Base-by-base conservation (phyloP, 2,888 invertebrate genomes). In the Acrobeloides nanus region DNA sequence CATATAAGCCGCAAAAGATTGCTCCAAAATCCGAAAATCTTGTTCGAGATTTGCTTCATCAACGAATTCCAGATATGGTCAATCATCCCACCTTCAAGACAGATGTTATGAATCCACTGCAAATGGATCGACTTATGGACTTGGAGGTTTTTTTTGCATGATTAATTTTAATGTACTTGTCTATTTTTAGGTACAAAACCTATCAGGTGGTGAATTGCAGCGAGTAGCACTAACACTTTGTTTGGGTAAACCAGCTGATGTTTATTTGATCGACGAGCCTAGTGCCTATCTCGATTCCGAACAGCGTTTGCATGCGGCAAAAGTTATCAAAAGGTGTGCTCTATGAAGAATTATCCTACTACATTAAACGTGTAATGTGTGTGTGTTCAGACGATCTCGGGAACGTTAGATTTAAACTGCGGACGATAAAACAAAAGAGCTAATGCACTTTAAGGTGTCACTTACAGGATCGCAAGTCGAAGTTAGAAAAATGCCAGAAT, bases 241-340 rank as follows among this genome's bases (percentile, higher is more conserved):
- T 73, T 81, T 97, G 18, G 97, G 97, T 38, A 95, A 93, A 76
- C 95, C 95, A 18, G 97, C 97, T 0, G 93, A 95, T 77, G 95
- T 97, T 3, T 97, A 97, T 77, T 83, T 97, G 20, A 87, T 97
- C 66, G 97, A 97, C 74, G 97, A 97, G 77, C 95, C 95, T 0
- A 95, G 93, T 12, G 97, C 97, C 37, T 97, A 99, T 77, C 80
- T 97, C 55, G 97, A 99, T 78, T 99, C 97, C 3, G 97, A 97
- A 74, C 97, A 97, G 78, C 97, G 97, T 89, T 81, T 97, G 45
- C 89, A 95, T 50, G 93, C 95, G 53, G 95, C 97, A 64, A 95
- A 95, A 81, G 95, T 97, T 72, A 95, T 95, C 62, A 95, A 95
- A 77, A 81, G 92, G 87, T 88, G 70, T 17, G 38, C 15, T 7